phyloP scores from a whole-genome alignment of 2,113 vertebrate species.

The Cavia porcellus region DNA sequence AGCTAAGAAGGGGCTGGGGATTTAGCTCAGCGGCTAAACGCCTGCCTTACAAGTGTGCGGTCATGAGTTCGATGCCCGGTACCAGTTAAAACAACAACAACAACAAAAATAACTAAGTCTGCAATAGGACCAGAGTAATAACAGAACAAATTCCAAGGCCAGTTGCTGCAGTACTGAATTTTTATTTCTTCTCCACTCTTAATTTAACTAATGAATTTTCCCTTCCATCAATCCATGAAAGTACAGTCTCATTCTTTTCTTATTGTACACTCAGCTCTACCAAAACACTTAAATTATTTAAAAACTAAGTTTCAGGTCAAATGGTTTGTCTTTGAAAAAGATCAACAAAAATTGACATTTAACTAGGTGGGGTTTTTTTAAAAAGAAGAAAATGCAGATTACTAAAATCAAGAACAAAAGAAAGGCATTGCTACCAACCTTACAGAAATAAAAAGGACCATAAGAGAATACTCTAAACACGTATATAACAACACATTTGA shows the following conservation, averaged over 20 bases:
- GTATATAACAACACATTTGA: background rate
- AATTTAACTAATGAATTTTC: background rate
- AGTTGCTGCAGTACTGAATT: background rate
- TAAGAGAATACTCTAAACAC: background rate
- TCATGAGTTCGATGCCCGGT: no score
- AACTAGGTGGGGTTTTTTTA: background rate
- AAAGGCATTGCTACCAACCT: background rate
- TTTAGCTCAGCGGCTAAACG: no score
- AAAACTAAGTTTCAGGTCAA: background rate
- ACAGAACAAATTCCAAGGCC: background rate
- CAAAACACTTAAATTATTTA: conserved; percentile 6
- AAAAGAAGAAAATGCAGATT: background rate
- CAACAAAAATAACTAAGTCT: background rate
- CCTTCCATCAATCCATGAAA: background rate
- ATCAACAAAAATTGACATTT: conserved; percentile 11
- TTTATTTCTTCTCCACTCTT: conserved; percentile 6
- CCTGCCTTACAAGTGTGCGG: no score
- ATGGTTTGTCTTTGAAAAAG: conserved; percentile 38
- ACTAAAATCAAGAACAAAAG: background rate
- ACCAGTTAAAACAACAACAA: no score
- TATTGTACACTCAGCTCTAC: background rate
- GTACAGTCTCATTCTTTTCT: background rate
- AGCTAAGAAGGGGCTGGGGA: background rate
- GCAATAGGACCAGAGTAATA: background rate
- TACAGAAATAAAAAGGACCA: background rate